Evolutionary conservation across 1,140 invertebrate species (phyloP), one percentile per base, ranked within the genome.

Genomic region (Muscidifurax raptorellus): DNA sequence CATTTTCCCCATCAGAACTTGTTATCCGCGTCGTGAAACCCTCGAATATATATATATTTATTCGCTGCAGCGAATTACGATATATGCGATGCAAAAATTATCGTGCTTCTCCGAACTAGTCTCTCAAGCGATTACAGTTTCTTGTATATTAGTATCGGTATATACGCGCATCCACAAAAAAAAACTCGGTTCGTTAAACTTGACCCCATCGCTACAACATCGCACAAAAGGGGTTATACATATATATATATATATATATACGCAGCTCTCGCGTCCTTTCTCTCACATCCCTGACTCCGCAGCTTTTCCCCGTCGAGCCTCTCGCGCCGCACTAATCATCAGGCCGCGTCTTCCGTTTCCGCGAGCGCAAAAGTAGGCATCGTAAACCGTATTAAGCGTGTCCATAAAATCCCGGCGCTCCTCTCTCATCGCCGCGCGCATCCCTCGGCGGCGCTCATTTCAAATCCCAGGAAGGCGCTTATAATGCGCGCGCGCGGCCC

Each of bases 341-440:
- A 88, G 72, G 72, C 79, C n/a, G 22, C 36, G 40, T 86, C 86
- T 90, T 90, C 90, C 89, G 89, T 89, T 90, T 90, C 89, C 89
- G 88, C 66, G 64, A 66, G 69, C 66, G 28, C 69, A 18, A 75
- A 28, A 59, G 72, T 83, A 87, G 87, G 86, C 84, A 44, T 83
- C 85, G 87, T 91, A 88, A 90, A 90, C 83, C 69, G 87, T 89
- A 90, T 90, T 88, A 89, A 90, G 80, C 85, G 86, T 64, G 52
- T 66, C 75, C 87, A 84, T 90, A 90, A 90, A 89, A 89, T 71
- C 66, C 78, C 74, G 22, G 52, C 52, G 52, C 52, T 59, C 18
- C 52, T 59, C 79, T 59, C 52, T 59, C 18, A 18, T 59, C 52
- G 44, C n/a, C n/a, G n/a, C n/a, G 44, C 44, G 6, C 18, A 22